Evolutionary conservation across 2,888 invertebrate genomes (phyloP), one percentile per base, ranked within the genome.

Genomic region (Elegia similella): DNA sequence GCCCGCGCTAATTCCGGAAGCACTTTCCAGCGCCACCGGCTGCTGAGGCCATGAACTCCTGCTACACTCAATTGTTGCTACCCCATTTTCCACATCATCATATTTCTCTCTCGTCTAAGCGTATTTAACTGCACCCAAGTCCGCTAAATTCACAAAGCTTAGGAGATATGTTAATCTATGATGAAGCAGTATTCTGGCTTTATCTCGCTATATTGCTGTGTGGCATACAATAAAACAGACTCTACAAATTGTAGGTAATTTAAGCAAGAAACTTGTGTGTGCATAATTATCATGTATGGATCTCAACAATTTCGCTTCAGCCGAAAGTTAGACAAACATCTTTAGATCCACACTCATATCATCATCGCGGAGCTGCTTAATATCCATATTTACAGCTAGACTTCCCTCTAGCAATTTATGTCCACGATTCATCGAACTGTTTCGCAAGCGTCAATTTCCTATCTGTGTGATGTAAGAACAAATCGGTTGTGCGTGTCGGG

Each of bases 1-100:
- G 78, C 72, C 69, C 65, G 72, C 73, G 68, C 76, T 77, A 78
- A 80, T 80, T 82, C 82, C 74, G 78, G 78, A 82, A 82, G 70
- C 76, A 73, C 72, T 82, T 76, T 65, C 73, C 70, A 72, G 62
- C 68, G 64, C 69, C 67, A 67, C 68, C 65, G 62, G 64, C 70
- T 67, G 62, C 65, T 64, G 63, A 63, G 61, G 57, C 64, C 74
- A 68, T 69, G 66, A 61, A 60, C 59, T 61, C 57, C 52, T 13
- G 55, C 54, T 54, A 17, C 46, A 46, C 16, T 17, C 46, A 23
- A 23, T 5, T 56, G 13, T 46, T 32, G 43, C 32, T 30, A 16
- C 13, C 7, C 34, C 16, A 46, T 7, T 55, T 34, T 2, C 23
- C 34, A 17, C 16, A 38, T 38, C 1, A 6, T 5, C 23, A 23